A percentile compares a stretch with the other conserved stretches of the same genome.
These are phyloP conservation scores for Pseudanteris insignis DNA, from an alignment of 2,888 invertebrate genomes.

Conservation along the genomic window DNA sequence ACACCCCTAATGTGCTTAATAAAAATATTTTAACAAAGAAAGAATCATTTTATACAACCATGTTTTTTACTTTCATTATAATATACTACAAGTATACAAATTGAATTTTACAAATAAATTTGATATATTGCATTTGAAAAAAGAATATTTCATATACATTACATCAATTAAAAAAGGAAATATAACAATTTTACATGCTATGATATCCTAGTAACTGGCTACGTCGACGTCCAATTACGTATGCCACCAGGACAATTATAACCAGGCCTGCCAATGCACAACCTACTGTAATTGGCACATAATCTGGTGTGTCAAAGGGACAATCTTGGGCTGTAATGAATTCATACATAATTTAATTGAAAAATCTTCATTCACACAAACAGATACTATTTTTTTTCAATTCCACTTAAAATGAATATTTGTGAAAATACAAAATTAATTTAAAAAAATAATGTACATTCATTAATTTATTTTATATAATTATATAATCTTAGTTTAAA, in stretches of 20 bases:
- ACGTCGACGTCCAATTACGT: constrained; percentile 89
- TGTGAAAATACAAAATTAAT: no score
- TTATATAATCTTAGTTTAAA: constrained; percentile 57
- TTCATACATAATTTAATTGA: constrained; percentile 19
- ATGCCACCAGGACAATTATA: constrained; percentile 89
- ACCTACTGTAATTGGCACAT: constrained; percentile 97
- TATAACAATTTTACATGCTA: constrained; percentile 74
- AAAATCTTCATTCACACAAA: not conserved
- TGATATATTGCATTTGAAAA: constrained; percentile 32
- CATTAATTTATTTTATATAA: no score
- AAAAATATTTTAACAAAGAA: no score
- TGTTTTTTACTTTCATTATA: constrained; percentile 34
- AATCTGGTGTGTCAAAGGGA: constrained; percentile 80
- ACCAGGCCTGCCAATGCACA: constrained; percentile 90
- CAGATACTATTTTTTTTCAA: no score
- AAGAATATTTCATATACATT: constrained; percentile 25
- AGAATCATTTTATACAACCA: constrained; percentile 19
- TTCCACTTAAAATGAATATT: no score
- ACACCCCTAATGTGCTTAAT: no score
- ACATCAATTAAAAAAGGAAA: constrained; percentile 40
- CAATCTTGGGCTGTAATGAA: constrained; percentile 76
- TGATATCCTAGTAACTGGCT: constrained; percentile 85
- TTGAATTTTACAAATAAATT: constrained; percentile 37
- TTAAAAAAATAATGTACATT: no score
- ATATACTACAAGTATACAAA: constrained; percentile 40